Conservation (phyloP, 2,888 invertebrate genomes). For the Desoria tigrina region DNA sequence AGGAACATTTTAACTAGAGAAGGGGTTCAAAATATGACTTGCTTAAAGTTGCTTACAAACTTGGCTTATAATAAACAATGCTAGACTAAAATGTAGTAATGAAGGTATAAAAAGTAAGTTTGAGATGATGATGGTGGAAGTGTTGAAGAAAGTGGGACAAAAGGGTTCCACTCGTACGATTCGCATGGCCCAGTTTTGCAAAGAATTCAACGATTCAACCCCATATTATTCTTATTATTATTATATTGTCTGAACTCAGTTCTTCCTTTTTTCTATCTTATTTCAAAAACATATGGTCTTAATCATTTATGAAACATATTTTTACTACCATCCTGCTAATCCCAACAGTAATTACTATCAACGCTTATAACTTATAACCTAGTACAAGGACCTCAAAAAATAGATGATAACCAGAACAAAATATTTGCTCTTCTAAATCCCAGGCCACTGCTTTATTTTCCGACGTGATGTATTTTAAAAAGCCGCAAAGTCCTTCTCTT, state of each 20-base stretch:
- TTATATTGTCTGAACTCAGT: background rate
- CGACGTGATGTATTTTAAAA: too few relatives aligned
- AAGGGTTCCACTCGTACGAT: conserved; percentile 50
- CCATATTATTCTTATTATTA: background rate
- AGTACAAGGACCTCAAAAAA: too few relatives aligned
- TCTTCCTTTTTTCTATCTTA: background rate
- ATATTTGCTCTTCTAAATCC: too few relatives aligned
- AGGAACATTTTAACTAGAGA: too few relatives aligned
- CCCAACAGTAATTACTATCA: too few relatives aligned
- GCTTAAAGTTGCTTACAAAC: conserved; percentile 6
- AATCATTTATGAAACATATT: background rate
- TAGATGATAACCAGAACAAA: too few relatives aligned
- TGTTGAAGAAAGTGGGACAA: conserved; percentile 44
- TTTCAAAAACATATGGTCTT: background rate
- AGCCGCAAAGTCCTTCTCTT: too few relatives aligned
- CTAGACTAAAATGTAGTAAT: background rate
- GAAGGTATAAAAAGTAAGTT: conserved; percentile 9
- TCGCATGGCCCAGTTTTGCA: conserved; percentile 44
- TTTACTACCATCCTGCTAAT: too few relatives aligned
- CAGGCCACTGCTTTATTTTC: too few relatives aligned
- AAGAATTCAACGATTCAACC: background rate
- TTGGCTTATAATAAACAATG: background rate
- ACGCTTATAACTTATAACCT: too few relatives aligned
- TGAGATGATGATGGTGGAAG: conserved; percentile 17
- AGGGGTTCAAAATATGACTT: background rate